These are phyloP conservation scores for Rallus crepitans DNA, from an alignment of 2,797 vertebrate genomes.

Conservation along the genomic window DNA sequence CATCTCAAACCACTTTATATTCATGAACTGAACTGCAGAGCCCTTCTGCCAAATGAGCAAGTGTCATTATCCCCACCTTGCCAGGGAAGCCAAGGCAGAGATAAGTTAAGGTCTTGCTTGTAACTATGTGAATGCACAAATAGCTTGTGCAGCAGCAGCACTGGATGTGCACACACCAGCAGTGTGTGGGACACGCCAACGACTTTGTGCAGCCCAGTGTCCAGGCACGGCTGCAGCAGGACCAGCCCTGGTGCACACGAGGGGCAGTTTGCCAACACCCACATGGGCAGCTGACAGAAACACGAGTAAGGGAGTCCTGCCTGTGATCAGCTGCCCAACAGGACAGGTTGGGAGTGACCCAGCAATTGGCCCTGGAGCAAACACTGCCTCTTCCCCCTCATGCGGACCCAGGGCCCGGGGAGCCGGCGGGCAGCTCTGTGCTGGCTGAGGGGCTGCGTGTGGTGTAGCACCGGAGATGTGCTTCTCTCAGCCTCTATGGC, in stretches of 20 bases:
- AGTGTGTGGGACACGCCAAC: rapidly evolving
- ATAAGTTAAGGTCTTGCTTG: not conserved
- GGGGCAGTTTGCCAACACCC: not conserved
- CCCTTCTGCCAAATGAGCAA: not conserved
- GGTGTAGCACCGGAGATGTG: no score
- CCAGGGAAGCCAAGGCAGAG: not conserved
- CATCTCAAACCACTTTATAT: not conserved
- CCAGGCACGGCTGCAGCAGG: rapidly evolving
- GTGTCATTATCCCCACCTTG: not conserved
- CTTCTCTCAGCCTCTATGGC: not conserved
- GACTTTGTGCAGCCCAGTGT: rapidly evolving
- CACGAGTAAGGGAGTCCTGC: rapidly evolving
- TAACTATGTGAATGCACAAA: not conserved
- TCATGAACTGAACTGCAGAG: not conserved
- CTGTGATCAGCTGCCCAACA: not conserved
- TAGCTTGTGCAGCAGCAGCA: not conserved
- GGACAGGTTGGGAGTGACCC: not conserved
- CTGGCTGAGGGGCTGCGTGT: not conserved
- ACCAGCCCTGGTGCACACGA: rapidly evolving
- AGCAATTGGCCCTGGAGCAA: rapidly evolving
- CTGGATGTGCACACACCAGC: no score
- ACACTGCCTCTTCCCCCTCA: rapidly evolving
- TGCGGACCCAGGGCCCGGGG: rapidly evolving
- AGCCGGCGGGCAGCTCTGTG: rapidly evolving
- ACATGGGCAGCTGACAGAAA: rapidly evolving